phyloP scores from a whole-genome alignment of 2,888 invertebrate genomes.

The Dinocampus coccinellae region DNA sequence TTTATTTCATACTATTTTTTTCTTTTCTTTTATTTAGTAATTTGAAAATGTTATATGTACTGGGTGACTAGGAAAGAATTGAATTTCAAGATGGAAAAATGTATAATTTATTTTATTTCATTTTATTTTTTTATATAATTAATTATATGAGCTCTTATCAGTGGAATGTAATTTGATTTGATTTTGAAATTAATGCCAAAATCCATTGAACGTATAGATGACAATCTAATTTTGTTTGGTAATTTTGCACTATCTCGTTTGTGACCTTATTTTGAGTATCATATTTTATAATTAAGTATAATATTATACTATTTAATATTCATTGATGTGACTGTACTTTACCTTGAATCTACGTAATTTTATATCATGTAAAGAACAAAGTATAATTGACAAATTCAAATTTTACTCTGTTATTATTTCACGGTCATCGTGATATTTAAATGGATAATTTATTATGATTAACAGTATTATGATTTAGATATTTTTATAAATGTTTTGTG shows the following conservation, averaged over 20 bases:
- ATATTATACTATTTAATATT: constrained; percentile 47
- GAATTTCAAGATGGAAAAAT: background rate
- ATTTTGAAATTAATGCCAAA: constrained; percentile 24
- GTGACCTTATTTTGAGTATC: background rate
- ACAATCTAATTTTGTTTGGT: constrained; percentile 32
- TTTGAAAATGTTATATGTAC: background rate
- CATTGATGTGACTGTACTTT: constrained; percentile 47
- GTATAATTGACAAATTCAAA: background rate
- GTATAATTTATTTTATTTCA: too few species aligned
- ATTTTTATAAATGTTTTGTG: background rate
- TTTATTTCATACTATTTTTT: background rate
- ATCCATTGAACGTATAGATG: constrained; percentile 9
- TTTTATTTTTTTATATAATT: background rate
- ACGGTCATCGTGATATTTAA: background rate
- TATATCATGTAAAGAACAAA: background rate
- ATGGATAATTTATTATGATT: background rate
- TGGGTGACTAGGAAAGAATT: background rate
- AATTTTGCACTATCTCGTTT: background rate
- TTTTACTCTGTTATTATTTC: background rate
- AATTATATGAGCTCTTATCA: background rate
- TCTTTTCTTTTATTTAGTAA: background rate
- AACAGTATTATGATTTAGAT: background rate
- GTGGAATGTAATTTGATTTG: background rate
- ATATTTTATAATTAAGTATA: background rate
- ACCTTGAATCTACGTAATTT: constrained; percentile 15